phyloP scores from a whole-genome alignment of 2,113 vertebrate species.

The Porphyrio hochstetteri region DNA sequence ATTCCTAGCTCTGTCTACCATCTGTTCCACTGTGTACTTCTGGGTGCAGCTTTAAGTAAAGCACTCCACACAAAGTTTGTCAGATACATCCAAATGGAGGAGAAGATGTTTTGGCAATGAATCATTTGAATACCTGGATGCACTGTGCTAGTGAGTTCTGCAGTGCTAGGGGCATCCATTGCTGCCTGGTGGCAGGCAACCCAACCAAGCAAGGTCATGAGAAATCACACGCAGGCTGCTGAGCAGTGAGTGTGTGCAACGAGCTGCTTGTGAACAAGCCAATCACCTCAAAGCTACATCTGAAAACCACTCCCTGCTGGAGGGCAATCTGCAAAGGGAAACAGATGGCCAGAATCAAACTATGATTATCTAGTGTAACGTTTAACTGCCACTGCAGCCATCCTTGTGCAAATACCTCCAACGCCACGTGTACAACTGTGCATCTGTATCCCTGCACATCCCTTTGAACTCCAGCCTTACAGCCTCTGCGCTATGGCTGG shows the following conservation, averaged over 20 bases:
- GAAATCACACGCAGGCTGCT: accelerated
- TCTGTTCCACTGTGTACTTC: conserved; percentile 20
- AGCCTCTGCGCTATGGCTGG: background rate
- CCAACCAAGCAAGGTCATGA: background rate
- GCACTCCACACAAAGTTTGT: background rate
- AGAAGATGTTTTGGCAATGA: background rate
- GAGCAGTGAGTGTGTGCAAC: background rate
- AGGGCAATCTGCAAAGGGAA: background rate
- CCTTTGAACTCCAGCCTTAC: background rate
- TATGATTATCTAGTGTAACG: background rate
- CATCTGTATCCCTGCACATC: background rate
- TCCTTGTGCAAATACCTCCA: background rate
- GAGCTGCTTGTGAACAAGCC: background rate
- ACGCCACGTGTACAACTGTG: background rate
- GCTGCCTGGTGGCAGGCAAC: background rate
- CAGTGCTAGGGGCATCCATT: background rate
- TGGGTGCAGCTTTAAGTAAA: conserved; percentile 7
- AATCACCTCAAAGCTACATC: background rate
- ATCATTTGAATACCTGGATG: background rate
- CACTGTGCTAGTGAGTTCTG: background rate
- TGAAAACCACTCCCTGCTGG: background rate
- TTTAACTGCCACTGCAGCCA: background rate
- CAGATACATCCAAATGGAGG: background rate
- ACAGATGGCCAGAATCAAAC: background rate
- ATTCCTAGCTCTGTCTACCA: conserved; percentile 30